These are phyloP conservation scores for Drosophila rufa DNA, from an alignment of 1,140 invertebrate genomes.

Conservation along the genomic window DNA sequence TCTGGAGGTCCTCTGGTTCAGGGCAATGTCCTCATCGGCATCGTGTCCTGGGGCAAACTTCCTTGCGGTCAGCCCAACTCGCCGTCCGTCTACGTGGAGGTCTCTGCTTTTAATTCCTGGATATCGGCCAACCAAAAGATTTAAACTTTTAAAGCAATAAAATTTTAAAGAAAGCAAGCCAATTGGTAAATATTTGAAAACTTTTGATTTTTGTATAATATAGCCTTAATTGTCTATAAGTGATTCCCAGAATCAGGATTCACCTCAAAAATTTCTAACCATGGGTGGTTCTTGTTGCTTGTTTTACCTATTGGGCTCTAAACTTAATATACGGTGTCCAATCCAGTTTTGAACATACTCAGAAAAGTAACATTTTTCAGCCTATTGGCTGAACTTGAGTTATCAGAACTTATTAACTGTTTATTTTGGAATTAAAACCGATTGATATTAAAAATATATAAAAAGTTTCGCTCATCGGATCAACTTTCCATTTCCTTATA, in stretches of 20 bases:
- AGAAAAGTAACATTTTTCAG: too few relatives aligned
- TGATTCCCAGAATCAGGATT: too few relatives aligned
- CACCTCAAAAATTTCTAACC: too few relatives aligned
- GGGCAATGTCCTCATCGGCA: conserved; percentile 78
- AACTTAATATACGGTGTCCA: too few relatives aligned
- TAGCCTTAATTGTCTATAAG: too few relatives aligned
- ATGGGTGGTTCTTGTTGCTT: too few relatives aligned
- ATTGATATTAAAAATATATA: background rate
- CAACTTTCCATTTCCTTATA: conserved; percentile 19
- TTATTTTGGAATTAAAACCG: background rate
- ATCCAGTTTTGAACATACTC: too few relatives aligned
- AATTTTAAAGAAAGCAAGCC: background rate
- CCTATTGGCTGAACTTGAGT: background rate
- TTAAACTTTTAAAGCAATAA: background rate
- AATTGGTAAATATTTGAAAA: background rate
- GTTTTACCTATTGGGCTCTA: too few relatives aligned
- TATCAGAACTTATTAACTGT: background rate
- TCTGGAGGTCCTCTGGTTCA: conserved; percentile 85
- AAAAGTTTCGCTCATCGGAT: background rate
- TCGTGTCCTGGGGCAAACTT: conserved; percentile 85
- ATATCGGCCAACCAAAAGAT: conserved; percentile 85
- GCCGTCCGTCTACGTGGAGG: conserved; percentile 91
- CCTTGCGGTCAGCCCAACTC: conserved; percentile 87
- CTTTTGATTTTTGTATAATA: too few relatives aligned
- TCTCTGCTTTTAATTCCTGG: conserved; percentile 88